phyloP scores from a whole-genome alignment of 64 coral and sea anemone genomes.

The Trachythela sp. region DNA sequence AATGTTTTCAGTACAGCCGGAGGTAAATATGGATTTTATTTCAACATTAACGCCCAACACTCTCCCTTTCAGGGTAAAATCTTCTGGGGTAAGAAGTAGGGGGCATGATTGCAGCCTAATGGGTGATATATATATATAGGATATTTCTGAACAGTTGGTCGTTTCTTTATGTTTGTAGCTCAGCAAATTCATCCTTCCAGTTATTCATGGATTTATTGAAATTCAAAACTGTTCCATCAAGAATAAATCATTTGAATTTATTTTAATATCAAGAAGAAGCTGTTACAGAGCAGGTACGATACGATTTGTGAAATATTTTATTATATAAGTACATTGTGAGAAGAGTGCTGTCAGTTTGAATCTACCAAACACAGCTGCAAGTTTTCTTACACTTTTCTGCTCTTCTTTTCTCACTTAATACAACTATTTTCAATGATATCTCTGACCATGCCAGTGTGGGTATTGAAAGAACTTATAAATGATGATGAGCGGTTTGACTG shows the following conservation, averaged over 20 bases:
- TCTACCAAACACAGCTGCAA: background rate
- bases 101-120: background rate
- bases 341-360: background rate
- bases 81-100: too few relatives aligned
- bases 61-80: too few relatives aligned
- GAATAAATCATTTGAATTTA: conserved; percentile 84
- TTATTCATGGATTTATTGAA: conserved; percentile 93
- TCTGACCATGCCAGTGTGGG: too few relatives aligned
- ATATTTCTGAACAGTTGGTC: too few relatives aligned
- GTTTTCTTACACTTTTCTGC: too few relatives aligned
- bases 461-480: too few relatives aligned
- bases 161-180: too few relatives aligned
- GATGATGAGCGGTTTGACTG: too few relatives aligned
- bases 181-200: conserved; percentile 83
- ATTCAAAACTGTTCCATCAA: conserved; percentile 80
- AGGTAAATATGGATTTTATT: conserved; percentile 53
- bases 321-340: background rate
- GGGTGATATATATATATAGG: background rate
- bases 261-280: conserved; percentile 90
- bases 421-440: too few relatives aligned
- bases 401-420: too few relatives aligned
- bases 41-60: too few relatives aligned
- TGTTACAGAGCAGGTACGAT: conserved; percentile 83
- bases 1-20: conserved; percentile 84
- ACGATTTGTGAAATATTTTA: background rate